Conservation (phyloP, 2,797 vertebrate genomes). For the Rhinella marina region DNA sequence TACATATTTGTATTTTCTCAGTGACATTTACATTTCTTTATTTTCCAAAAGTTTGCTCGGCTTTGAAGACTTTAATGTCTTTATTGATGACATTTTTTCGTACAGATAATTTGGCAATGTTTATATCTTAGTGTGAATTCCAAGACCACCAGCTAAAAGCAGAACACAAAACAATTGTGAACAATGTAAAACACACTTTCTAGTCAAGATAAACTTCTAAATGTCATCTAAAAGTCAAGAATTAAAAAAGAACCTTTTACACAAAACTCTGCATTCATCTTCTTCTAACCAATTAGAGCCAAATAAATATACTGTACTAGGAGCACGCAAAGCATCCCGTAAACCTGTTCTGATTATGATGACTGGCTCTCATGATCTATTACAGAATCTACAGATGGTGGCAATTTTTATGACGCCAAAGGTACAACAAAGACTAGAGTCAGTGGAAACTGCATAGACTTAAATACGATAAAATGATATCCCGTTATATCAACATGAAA, state of each 20-base stretch:
- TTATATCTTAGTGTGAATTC: background rate
- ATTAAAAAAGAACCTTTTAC: background rate
- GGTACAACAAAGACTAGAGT: background rate
- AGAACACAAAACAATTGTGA: conserved; percentile 21
- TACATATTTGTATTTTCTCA: background rate
- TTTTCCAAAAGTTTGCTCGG: background rate
- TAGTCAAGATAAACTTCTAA: conserved; percentile 20
- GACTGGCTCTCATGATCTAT: background rate
- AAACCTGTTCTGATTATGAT: background rate
- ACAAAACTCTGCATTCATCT: background rate
- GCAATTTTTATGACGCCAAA: conserved; percentile 20
- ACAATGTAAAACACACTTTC: background rate
- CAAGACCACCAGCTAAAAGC: conserved; percentile 6
- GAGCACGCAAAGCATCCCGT: background rate
- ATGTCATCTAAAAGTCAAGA: background rate
- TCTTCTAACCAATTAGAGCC: background rate
- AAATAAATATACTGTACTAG: conserved; percentile 3
- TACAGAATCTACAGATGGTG: conserved; percentile 40
- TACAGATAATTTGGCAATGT: background rate
- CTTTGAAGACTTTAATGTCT: background rate
- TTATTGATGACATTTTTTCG: background rate
- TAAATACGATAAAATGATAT: conserved; percentile 2
- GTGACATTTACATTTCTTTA: background rate
- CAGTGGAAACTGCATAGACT: background rate
- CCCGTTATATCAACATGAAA: background rate